Conservation (phyloP, 2,888 invertebrate genomes). For the Tinea pellionella region DNA sequence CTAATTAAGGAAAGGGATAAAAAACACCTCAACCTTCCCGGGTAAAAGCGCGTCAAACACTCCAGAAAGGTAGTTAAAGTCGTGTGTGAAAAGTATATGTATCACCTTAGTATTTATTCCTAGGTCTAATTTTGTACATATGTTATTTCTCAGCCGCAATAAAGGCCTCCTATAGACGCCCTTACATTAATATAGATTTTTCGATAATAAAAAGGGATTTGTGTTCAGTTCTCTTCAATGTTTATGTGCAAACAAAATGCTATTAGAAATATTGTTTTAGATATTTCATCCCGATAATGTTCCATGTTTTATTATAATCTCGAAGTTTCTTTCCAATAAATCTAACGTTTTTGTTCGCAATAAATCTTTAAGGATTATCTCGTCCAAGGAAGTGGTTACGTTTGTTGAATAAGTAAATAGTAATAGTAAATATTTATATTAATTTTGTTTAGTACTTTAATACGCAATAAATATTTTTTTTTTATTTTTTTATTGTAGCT, state of each 20-base stretch:
- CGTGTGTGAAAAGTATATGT: no score
- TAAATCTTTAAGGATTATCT: conserved; percentile 10
- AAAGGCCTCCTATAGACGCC: no score
- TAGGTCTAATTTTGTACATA: no score
- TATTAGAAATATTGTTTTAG: conserved; percentile 12
- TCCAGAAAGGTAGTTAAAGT: no score
- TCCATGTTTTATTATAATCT: conserved; percentile 9
- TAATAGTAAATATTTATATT: background rate
- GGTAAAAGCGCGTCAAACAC: no score
- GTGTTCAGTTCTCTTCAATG: background rate
- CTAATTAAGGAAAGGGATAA: no score
- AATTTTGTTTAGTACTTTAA: no score
- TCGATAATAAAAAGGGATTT: background rate
- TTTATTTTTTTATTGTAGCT: no score
- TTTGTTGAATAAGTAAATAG: conserved; percentile 2
- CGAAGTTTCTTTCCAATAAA: conserved; percentile 11
- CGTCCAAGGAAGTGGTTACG: conserved; percentile 7
- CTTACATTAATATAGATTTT: background rate
- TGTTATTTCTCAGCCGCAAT: no score
- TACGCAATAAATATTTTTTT: no score
- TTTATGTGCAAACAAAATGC: background rate
- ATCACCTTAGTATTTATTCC: no score
- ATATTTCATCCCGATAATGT: conserved; percentile 8
- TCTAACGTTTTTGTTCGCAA: background rate
- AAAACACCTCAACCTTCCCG: no score